These are phyloP conservation scores for Scophthalmus maximus DNA, from an alignment of 2,113 vertebrate species.

Conservation along the genomic window DNA sequence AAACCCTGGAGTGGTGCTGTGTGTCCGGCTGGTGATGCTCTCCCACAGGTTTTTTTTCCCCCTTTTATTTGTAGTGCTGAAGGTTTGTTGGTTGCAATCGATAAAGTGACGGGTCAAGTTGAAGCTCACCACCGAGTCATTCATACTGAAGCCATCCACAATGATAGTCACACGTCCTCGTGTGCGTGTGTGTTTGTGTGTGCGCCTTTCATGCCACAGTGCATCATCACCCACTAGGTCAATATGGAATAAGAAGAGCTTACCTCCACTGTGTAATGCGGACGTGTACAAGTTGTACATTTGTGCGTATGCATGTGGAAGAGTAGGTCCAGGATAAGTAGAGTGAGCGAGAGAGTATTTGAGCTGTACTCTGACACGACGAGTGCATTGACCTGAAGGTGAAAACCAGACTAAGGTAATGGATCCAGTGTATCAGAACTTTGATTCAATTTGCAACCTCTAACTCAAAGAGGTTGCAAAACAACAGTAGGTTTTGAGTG, in stretches of 20 bases:
- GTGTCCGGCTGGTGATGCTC: background rate
- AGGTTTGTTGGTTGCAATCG: background rate
- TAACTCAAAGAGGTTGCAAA: background rate
- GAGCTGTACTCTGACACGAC: slow-evolving; percentile 30
- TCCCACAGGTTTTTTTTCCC: background rate
- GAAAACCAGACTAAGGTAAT: slow-evolving; percentile 11
- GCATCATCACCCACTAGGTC: slow-evolving; percentile 8
- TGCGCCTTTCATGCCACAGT: background rate
- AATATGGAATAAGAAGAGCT: slow-evolving; percentile 2
- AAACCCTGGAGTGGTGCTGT: background rate
- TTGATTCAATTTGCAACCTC: background rate
- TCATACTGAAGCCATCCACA: background rate
- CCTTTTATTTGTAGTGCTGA: background rate
- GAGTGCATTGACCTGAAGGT: slow-evolving; percentile 42
- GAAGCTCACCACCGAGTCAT: background rate
- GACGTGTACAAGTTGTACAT: background rate
- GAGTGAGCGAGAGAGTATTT: background rate
- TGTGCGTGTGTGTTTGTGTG: background rate
- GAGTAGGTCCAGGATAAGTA: background rate
- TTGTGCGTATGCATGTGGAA: slow-evolving; percentile 5
- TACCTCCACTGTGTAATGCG: slow-evolving; percentile 8
- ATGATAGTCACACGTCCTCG: background rate
- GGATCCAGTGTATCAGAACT: slow-evolving; percentile 10
- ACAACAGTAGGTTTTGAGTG: background rate
- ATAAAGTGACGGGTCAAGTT: background rate